phyloP scores from a whole-genome alignment of 1,140 invertebrate genomes.

The Portunus trituberculatus region DNA sequence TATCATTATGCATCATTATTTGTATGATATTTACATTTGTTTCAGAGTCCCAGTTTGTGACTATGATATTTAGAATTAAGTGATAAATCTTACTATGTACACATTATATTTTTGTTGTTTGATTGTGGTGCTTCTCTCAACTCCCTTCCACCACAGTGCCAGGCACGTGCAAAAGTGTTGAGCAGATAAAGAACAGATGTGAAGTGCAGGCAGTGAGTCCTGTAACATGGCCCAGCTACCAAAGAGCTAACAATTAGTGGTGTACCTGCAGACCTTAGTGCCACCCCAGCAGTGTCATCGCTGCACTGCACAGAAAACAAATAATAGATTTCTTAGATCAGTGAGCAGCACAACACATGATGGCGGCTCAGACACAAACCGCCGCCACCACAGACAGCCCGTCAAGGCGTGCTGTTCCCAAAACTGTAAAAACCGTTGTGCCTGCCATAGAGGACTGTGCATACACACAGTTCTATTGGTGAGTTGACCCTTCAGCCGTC shows the following conservation, averaged over 20 bases:
- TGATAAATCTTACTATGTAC: too few species aligned
- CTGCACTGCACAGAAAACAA: background rate
- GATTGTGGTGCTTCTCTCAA: background rate
- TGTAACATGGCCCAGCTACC: constrained; percentile 55
- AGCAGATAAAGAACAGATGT: constrained; percentile 31
- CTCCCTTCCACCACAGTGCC: constrained; percentile 36
- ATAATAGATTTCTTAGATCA: background rate
- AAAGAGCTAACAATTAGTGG: constrained; percentile 44
- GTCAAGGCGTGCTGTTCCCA: constrained; percentile 33
- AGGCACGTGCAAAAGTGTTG: constrained; percentile 51
- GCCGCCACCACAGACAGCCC: constrained; percentile 54
- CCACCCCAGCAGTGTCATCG: background rate
- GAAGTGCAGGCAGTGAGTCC: background rate
- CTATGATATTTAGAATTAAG: too few species aligned
- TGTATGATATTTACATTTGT: too few species aligned
- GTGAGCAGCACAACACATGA: background rate
- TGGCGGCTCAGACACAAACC: constrained; percentile 67
- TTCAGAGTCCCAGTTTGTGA: too few species aligned
- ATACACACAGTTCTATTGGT: constrained; percentile 67
- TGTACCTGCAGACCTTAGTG: constrained; percentile 6
- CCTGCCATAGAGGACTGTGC: constrained; percentile 49
- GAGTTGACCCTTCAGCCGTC: constrained; percentile 26
- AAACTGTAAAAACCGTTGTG: constrained; percentile 61
- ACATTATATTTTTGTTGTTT: too few species aligned
- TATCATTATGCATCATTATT: too few species aligned